These are phyloP conservation scores for Myiotriccus ornatus DNA, from an alignment of 2,797 vertebrate genomes.

Conservation along the genomic window DNA sequence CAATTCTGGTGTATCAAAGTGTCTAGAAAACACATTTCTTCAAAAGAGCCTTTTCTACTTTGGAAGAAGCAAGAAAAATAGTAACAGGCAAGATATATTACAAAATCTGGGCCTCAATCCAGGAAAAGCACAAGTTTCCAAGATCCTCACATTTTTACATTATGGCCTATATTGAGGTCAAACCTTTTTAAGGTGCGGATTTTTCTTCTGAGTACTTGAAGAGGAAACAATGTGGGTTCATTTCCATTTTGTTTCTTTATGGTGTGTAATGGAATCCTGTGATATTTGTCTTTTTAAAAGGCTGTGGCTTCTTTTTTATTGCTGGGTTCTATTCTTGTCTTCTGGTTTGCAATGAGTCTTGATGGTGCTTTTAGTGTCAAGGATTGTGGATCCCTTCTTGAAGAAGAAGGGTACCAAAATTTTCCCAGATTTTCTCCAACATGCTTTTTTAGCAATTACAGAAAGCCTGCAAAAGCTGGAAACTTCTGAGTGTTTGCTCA, in stretches of 20 bases:
- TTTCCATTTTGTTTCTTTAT: background rate
- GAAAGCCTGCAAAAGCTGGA: background rate
- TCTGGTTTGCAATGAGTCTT: background rate
- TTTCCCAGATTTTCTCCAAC: background rate
- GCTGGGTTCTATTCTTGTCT: background rate
- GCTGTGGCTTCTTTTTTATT: background rate
- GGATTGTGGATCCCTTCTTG: background rate
- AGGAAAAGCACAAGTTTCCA: constrained; percentile 63
- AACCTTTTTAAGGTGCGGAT: constrained; percentile 29
- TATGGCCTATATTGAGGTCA: constrained; percentile 43
- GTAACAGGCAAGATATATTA: constrained; percentile 57
- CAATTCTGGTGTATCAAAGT: background rate
- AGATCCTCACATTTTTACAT: constrained; percentile 38
- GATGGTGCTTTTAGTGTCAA: background rate
- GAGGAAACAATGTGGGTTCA: constrained; percentile 28
- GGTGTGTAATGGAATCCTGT: background rate
- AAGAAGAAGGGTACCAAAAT: background rate
- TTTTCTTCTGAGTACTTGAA: constrained; percentile 36
- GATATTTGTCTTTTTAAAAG: constrained; percentile 5
- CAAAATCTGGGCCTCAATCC: constrained; percentile 55
- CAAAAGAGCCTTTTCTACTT: constrained; percentile 53
- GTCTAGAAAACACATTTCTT: constrained; percentile 47
- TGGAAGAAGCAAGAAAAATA: constrained; percentile 52
- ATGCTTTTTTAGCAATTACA: background rate
- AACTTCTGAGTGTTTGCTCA: background rate